Conservation (phyloP, 2,113 vertebrate genomes). For the Hypanus sabinus region DNA sequence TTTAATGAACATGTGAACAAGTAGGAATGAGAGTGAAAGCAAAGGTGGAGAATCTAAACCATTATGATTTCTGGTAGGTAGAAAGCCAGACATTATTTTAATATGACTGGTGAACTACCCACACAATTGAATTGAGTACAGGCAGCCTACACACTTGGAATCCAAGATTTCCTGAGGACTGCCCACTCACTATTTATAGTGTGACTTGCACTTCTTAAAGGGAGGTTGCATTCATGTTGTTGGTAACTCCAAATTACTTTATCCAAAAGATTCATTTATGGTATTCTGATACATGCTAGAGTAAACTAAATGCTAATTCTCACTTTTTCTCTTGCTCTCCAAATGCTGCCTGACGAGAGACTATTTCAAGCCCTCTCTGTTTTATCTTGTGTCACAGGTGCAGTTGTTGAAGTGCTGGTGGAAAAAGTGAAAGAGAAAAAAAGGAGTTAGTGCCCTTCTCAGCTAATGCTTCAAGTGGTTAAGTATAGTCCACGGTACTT, state of each 20-base stretch:
- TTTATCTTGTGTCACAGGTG: too few species aligned
- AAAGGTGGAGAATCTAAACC: neutral
- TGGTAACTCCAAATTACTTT: neutral
- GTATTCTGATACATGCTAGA: neutral
- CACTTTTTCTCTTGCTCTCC: too few species aligned
- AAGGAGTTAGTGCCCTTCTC: too few species aligned
- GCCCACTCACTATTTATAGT: slow-evolving; percentile 14
- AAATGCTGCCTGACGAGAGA: too few species aligned
- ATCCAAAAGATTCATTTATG: neutral
- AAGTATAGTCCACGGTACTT: neutral
- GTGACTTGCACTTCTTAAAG: neutral
- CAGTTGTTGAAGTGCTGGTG: neutral
- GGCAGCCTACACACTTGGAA: neutral
- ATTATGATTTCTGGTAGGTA: neutral
- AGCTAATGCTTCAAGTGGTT: neutral
- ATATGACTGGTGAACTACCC: neutral
- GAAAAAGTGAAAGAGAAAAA: too few species aligned
- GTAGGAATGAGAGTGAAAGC: neutral
- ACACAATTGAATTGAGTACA: neutral
- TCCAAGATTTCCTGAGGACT: neutral
- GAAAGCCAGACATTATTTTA: neutral
- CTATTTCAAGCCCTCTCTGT: too few species aligned
- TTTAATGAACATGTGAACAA: neutral
- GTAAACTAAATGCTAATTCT: too few species aligned
- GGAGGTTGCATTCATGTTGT: neutral